Base-by-base conservation (phyloP, 2,797 vertebrate species). In the Gymnocypris eckloni region DNA sequence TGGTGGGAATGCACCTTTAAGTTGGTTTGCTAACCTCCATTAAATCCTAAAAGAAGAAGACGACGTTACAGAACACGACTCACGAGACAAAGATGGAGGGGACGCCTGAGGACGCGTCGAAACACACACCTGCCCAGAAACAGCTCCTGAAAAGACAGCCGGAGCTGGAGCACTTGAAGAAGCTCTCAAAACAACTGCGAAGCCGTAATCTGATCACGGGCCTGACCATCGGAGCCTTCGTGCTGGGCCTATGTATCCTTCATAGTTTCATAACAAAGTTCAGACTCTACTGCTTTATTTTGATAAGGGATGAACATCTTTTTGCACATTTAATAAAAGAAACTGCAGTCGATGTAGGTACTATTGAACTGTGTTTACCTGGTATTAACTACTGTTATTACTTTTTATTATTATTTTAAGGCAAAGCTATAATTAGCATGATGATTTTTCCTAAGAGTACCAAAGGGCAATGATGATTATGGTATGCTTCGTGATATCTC, bases 191-290 rank as follows among this genome's bases (percentile, higher is more conserved):
- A 77, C 84, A 71, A n/a, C 11, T 87, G 11, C 50, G 87, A 52
- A 66, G 61, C 15, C 78, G 87, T 1, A 82, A 88, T 78, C 5
- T 86, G 33, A 33, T 85, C 41, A 82, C 67, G 18, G 83, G 83
- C 18, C 79, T 87, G 18, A 20, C 87, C 28, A 82, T 87, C 12
- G 87, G 87, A 25, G 79, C 83, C 37, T 85, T 88, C 72, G 83
- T 72, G n/a, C 28, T 79, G 28, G 83, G 87, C 73, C 11, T 88
- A 45, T 82, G 87, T 86, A 86, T 88, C 87, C 87, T 82, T 85
- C 13, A 28, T 2, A 16, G 25, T 84, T 76, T 76, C 45, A 54
- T 64, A 33, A 86, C 75, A 85, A 11, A 12, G 16, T 12, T 28
- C 6, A 76, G 18, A 6, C 52, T 54, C 50, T 11, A 18, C 48